Conservation (phyloP, 2,888 invertebrate species). For the Troilus luridus region DNA sequence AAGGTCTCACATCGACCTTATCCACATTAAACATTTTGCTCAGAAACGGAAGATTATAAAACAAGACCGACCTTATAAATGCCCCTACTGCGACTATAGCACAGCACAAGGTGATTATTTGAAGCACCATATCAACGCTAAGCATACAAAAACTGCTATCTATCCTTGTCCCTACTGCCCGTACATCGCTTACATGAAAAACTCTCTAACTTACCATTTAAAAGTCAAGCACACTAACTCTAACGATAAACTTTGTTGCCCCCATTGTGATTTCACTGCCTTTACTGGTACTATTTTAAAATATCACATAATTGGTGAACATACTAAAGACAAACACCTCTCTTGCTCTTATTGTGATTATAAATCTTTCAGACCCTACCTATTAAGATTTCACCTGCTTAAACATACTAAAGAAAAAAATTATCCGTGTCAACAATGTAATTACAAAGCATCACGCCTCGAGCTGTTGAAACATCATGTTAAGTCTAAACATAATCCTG, state of each 20-base stretch:
- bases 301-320: conserved; percentile 28
- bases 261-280: not conserved
- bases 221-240: not conserved
- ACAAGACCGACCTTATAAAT: not conserved
- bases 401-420: conserved; percentile 48
- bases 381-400: not conserved
- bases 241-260: not conserved
- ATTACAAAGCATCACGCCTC: not conserved
- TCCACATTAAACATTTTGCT: conserved; percentile 21
- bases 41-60: not conserved
- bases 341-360: not conserved
- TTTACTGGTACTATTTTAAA: not conserved
- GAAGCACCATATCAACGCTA: conserved; percentile 14
- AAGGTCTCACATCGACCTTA: conserved; percentile 23
- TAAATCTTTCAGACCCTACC: not conserved
- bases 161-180: not conserved
- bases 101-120: not conserved
- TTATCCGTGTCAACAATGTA: not conserved
- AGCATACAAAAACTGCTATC: not conserved
- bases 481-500: not conserved
- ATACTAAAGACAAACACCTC: conserved; percentile 20
- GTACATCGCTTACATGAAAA: not conserved
- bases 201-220: not conserved
- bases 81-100: not conserved
- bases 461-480: conserved; percentile 2